These are phyloP conservation scores for Sussaba pulchella DNA, from an alignment of 2,888 invertebrate genomes.

Conservation along the genomic window DNA sequence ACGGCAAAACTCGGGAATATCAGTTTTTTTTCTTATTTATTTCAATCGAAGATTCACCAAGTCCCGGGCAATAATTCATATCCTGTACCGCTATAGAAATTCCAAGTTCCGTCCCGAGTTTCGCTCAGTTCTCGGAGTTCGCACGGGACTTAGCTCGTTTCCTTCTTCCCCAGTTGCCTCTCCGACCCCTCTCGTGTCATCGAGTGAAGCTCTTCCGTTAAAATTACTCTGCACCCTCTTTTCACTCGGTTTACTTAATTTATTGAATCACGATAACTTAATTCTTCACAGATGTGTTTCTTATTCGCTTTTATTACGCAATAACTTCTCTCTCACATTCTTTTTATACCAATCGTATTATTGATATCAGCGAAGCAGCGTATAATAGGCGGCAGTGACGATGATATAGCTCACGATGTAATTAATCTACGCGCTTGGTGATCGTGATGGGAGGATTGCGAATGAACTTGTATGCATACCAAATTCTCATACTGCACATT, in stretches of 20 bases:
- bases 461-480: background rate
- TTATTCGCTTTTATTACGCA: background rate
- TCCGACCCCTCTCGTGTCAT: slow-evolving; percentile 16
- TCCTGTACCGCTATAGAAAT: slow-evolving; percentile 19
- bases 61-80: slow-evolving; percentile 41
- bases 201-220: slow-evolving; percentile 15
- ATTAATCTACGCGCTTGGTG: slow-evolving; percentile 2
- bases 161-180: slow-evolving; percentile 1
- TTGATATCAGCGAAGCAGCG: background rate
- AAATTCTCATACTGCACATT: background rate
- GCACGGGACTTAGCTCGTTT: slow-evolving; percentile 25
- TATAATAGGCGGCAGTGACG: background rate
- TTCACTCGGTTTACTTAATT: slow-evolving; percentile 36
- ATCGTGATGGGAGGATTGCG: background rate
- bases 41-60: slow-evolving; percentile 45
- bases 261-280: slow-evolving; percentile 45
- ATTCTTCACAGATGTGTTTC: slow-evolving; percentile 21
- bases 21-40: slow-evolving; percentile 10
- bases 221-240: slow-evolving; percentile 26
- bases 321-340: background rate
- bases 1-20: slow-evolving; percentile 28
- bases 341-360: slow-evolving; percentile 8
- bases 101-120: slow-evolving; percentile 50
- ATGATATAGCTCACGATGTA: background rate
- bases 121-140: slow-evolving; percentile 15